A percentile compares a stretch with the other conserved stretches of the same genome.
These are phyloP conservation scores for Drosophila tripunctata DNA, from an alignment of 2,888 invertebrate species.

Conservation along the genomic window DNA sequence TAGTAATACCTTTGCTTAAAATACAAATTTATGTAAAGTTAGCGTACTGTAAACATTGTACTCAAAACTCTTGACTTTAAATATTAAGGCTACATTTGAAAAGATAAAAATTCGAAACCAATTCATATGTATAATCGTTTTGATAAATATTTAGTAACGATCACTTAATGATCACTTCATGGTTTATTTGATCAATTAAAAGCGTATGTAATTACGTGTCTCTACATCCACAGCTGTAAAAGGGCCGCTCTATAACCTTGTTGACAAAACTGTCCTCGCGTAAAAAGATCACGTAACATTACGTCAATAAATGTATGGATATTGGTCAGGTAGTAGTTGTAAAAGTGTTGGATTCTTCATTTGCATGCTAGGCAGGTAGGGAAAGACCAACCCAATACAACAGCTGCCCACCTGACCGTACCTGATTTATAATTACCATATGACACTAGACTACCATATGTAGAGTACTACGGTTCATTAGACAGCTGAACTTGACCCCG, in stretches of 20 bases:
- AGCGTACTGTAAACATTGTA: background rate
- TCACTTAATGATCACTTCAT: constrained; percentile 32
- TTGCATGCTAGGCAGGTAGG: constrained; percentile 62
- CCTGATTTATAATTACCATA: constrained; percentile 40
- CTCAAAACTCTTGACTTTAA: background rate
- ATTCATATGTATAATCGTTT: background rate
- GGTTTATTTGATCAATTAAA: constrained; percentile 52
- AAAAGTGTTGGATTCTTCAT: constrained; percentile 52
- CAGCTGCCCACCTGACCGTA: constrained; percentile 35
- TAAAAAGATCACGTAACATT: constrained; percentile 62
- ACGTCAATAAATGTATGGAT: too few species aligned
- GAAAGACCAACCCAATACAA: constrained; percentile 16
- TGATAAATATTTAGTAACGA: constrained; percentile 27
- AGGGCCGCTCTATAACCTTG: constrained; percentile 70
- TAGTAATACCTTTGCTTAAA: background rate
- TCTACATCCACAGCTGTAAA: constrained; percentile 34
- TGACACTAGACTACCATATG: constrained; percentile 1
- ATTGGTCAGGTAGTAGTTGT: constrained; percentile 18
- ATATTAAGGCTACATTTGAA: background rate
- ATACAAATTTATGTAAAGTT: background rate
- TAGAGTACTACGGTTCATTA: constrained; percentile 26
- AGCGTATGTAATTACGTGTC: constrained; percentile 39
- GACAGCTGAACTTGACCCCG: constrained; percentile 61
- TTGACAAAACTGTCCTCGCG: constrained; percentile 4
- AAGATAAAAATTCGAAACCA: constrained; percentile 1